Conservation (phyloP, 2,888 invertebrate genomes). For the Pharmacophagus antenor region DNA sequence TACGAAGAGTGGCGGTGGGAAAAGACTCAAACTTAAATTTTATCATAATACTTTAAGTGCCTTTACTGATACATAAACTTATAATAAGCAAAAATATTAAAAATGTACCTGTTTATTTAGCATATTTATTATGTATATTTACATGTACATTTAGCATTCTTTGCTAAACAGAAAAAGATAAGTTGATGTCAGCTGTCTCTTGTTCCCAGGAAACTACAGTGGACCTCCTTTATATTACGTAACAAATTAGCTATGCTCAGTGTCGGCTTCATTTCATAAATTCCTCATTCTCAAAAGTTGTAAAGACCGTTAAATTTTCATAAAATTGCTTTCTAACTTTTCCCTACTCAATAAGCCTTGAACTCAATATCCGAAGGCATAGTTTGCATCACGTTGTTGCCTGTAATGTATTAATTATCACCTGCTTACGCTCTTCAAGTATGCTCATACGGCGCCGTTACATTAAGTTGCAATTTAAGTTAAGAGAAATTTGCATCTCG, state of each 20-base stretch:
- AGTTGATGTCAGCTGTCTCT: conserved; percentile 17
- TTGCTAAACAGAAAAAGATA: conserved; percentile 18
- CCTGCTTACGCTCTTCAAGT: conserved; percentile 42
- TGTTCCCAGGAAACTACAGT: conserved; percentile 32
- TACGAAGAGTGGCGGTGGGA: not conserved
- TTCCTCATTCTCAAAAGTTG: conserved; percentile 72
- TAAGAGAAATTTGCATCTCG: not conserved
- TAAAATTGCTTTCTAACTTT: conserved; percentile 75
- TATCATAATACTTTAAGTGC: not conserved
- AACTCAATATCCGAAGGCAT: conserved; percentile 68
- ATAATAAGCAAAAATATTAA: not conserved
- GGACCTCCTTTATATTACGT: conserved; percentile 64
- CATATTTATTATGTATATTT: too few relatives aligned
- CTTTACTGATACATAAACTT: conserved; percentile 2
- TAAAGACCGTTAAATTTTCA: conserved; percentile 74
- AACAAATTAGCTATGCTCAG: conserved; percentile 74
- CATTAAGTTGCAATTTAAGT: conserved; percentile 20
- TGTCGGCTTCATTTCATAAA: conserved; percentile 71
- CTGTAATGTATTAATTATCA: conserved; percentile 53
- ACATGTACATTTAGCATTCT: not conserved
- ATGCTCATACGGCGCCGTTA: conserved; percentile 25
- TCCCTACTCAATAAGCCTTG: conserved; percentile 65
- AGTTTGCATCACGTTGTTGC: conserved; percentile 62
- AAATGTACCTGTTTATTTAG: not conserved
- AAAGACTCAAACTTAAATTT: conserved; percentile 1